These are phyloP conservation scores for Pseudopipra pipra DNA, from an alignment of 2,113 vertebrate genomes.

Conservation along the genomic window DNA sequence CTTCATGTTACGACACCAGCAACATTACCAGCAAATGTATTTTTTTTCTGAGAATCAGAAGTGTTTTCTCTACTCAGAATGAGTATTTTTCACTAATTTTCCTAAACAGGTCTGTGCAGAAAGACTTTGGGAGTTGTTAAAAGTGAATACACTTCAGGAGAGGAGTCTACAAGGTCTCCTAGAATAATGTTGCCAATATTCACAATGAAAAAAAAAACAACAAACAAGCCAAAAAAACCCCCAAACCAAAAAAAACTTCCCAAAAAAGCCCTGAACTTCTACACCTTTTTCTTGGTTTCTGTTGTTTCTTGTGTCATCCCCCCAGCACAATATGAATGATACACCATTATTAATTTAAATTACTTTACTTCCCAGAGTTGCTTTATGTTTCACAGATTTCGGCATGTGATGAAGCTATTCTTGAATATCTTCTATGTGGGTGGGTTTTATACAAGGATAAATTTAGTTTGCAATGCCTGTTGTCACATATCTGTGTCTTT, in stretches of 20 bases:
- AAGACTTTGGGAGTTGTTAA: neutral
- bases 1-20: neutral
- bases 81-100: neutral
- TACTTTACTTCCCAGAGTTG: neutral
- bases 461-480: slow-evolving; percentile 19
- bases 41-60: neutral
- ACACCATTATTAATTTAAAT: neutral
- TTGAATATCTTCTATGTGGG: neutral
- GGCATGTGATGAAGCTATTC: slow-evolving; percentile 29
- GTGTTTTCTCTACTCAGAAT: neutral
- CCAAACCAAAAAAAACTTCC: neutral
- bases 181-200: neutral
- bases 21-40: neutral
- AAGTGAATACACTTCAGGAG: neutral
- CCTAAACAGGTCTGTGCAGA: neutral
- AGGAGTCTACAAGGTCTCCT: neutral
- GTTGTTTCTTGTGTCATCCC: neutral
- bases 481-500: slow-evolving; percentile 2
- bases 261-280: neutral
- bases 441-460: neutral
- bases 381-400: slow-evolving; percentile 15
- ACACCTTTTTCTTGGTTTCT: neutral
- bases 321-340: neutral
- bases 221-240: neutral
- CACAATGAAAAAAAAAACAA: neutral